Evolutionary conservation across 1,140 invertebrate species (phyloP), one percentile per base, ranked within the genome.

Genomic region (Zophobas morio): DNA sequence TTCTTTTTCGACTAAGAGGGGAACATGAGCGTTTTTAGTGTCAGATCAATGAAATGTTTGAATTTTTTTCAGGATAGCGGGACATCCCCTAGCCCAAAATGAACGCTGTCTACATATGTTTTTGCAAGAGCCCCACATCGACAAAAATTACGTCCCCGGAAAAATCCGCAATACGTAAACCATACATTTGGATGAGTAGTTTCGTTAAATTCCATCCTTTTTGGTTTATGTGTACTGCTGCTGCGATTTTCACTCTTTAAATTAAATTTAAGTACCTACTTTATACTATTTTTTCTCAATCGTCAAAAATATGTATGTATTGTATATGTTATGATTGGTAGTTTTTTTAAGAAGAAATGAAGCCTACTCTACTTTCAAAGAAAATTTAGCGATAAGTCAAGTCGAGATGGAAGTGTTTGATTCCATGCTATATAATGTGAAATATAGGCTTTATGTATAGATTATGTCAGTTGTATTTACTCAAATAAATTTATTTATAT

Each of bases 71-170:
- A 96, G 95, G 91, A 98, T 99, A 87, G 98, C 98, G 78, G 98
- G 98, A 70, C 99, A 99, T 90, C 98, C 99, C n/a, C 89, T 99
- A 84, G 99, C 99, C 56, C 98, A 99, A 90, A 99, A 99, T 88
- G 99, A 99, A 89, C 90, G 96, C 85, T 99, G 98, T 90, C 92
- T 99, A 83, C 99, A 99, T 85, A 99, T 99, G 96, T 99, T 99
- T 90, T 90, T 99, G 74, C 98, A 99, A 88, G 98, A 99, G 84
- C 93, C 94, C 66, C 92, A 94, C 80, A 99, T 99, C 88, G 98
- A 99, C 89, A 98, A 98, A 89, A 99, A 98, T 89, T 99, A 99
- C 88, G 96, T 99, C 77, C 98, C 99, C 81, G 99, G 99, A 82
- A 99, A 99, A 90, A 99, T 99, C 88, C 92, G 98, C 86, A 99